Base-by-base conservation (phyloP, 2,888 invertebrate species). In the Gymnoscelis rufifasciata region DNA sequence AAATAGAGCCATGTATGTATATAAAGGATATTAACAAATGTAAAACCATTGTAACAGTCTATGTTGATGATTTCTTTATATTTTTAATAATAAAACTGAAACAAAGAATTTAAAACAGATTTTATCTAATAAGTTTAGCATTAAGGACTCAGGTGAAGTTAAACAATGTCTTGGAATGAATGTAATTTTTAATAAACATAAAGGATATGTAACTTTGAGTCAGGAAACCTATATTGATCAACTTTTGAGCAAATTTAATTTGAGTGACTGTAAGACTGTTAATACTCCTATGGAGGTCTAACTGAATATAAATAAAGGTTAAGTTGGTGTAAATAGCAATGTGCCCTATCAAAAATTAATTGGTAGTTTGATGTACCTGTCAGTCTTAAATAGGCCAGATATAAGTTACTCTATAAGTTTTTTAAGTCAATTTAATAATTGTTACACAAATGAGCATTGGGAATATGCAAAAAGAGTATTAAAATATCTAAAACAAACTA, bases 1-100 rank as follows among this genome's bases (percentile, higher is more conserved):
- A 54, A 30, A 46, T 36, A 37, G 63, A 64, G 40, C 62, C 58
- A 7, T 67, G 64, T 54, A 44, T 67, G 7, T 65, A 49, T 55
- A 41, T 38, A 29, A 62, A 63, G 38, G 19, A 15, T 7, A 7
- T 26, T 29, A 37, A 24, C 7, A 36, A 51, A 38, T 5, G 13
- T 4, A 64, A 56, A 49, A 47, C 39, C 1, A 26, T 56, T 24
- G 11, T 62, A 12, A 44, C 52, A 2, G 1, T 62, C 1, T 63
- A 46, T 60, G 61, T 60, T 5, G 61, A 62, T 51, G 60, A 60
- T 52, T 59, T 60, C 42, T 50, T 58, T 8, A 23, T 43, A 24
- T 36, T 23, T 40, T 33, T 0, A 42, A 35, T 19, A 7, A 10
- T 35, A 14, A 15, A 3, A 5, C 0, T 8, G 13, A 42, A 28